phyloP scores from a whole-genome alignment of 1,140 invertebrate species.

The Sarcophaga peregrina region DNA sequence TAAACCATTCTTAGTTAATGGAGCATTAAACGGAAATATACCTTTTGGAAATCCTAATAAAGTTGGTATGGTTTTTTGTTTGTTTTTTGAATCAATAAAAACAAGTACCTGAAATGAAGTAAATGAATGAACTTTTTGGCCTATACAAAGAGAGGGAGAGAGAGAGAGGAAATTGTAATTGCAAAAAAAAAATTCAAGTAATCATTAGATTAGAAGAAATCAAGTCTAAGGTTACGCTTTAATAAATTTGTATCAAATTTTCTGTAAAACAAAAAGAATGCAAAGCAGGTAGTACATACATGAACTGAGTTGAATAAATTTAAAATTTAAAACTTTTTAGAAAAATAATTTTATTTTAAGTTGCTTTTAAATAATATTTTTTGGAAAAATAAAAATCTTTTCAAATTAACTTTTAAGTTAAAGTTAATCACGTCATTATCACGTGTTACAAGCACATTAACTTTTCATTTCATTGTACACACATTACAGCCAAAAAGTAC shows the following conservation, averaged over 20 bases:
- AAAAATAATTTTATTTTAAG: neutral
- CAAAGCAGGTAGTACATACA: neutral
- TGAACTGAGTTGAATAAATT: neutral
- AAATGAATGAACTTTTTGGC: neutral
- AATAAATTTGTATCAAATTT: neutral
- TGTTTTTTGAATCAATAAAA: no score
- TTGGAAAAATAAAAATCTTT: neutral
- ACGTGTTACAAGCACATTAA: slow-evolving; percentile 65
- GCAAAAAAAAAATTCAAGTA: neutral
- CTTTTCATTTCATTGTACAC: slow-evolving; percentile 36
- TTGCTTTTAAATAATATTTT: neutral
- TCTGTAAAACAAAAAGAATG: neutral
- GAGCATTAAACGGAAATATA: neutral
- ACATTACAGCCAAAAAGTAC: neutral
- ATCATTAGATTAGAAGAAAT: slow-evolving; percentile 40
- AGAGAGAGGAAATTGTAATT: neutral
- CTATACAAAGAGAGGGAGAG: neutral
- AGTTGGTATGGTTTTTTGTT: no score
- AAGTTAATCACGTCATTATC: slow-evolving; percentile 65
- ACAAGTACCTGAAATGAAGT: no score
- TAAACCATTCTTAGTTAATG: slow-evolving; percentile 1
- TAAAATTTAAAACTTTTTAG: no score
- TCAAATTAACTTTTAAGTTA: neutral
- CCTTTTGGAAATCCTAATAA: neutral
- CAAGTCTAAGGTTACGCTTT: slow-evolving; percentile 21